Evolutionary conservation across 2,888 invertebrate species (phyloP).

Genomic region (Andrena bucephala): DNA sequence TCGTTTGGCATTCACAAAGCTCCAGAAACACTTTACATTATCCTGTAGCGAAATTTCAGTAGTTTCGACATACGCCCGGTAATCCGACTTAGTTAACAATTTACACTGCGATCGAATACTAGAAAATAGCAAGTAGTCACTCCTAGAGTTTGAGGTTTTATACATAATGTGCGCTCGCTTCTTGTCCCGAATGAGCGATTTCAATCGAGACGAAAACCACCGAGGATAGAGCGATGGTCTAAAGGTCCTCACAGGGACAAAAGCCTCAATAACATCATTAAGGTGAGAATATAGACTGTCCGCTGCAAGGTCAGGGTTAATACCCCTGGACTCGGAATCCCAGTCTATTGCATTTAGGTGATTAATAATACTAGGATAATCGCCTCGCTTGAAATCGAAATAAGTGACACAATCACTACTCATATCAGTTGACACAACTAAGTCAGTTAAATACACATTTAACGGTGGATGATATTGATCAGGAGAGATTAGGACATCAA

Average conservation of each 20-base stretch:
- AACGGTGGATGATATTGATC: conserved; percentile 1
- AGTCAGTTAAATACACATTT: not conserved
- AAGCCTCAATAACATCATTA: not conserved
- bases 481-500: not conserved
- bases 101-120: not conserved
- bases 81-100: not conserved
- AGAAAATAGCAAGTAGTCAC: not conserved
- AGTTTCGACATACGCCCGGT: not conserved
- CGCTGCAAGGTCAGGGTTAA: too few species aligned
- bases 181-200: conserved; percentile 5
- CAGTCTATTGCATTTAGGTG: too few species aligned
- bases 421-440: not conserved
- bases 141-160: not conserved
- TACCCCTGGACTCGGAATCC: too few species aligned
- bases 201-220: not conserved
- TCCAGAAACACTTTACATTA: not conserved
- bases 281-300: not conserved
- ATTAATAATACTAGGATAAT: not conserved
- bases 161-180: not conserved
- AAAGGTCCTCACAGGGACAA: too few species aligned
- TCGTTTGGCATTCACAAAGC: not conserved
- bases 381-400: conserved; percentile 2
- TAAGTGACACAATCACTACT: not conserved
- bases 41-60: not conserved
- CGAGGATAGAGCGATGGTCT: not conserved